Percentiles rank a stretch among this genome's conserved stretches.
Conservation (phyloP, 2,797 vertebrate genomes). For the Falco cherrug region DNA sequence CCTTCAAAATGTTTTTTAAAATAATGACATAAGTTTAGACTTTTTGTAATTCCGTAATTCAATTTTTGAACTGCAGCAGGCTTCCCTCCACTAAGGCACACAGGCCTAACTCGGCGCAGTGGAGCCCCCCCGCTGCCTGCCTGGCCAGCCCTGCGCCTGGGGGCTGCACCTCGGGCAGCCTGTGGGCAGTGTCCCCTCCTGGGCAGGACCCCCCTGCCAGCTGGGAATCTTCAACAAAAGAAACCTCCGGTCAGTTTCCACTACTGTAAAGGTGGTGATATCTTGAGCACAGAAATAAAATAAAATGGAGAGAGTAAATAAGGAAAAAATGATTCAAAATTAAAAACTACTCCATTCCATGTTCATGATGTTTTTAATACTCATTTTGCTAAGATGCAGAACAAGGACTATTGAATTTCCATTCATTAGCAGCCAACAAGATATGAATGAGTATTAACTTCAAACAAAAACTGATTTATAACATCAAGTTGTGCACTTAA, state of each 20-base stretch:
- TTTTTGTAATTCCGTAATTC: neutral
- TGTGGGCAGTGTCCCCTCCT: accelerated
- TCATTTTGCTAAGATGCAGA: constrained; percentile 75
- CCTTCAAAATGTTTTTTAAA: neutral
- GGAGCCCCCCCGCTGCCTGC: neutral
- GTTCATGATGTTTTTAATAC: constrained; percentile 77
- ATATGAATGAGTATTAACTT: constrained; percentile 75
- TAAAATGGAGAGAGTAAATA: constrained; percentile 49
- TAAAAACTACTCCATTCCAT: constrained; percentile 66
- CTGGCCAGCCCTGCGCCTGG: neutral
- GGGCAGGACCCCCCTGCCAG: neutral
- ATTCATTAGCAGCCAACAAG: constrained; percentile 74
- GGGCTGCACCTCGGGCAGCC: accelerated
- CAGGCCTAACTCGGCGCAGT: neutral
- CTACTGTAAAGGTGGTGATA: neutral
- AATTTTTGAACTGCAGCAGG: neutral
- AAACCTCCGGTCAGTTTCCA: constrained; percentile 12
- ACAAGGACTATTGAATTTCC: constrained; percentile 73
- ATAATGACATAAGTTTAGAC: neutral
- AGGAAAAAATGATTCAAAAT: constrained; percentile 35
- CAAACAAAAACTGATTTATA: constrained; percentile 71
- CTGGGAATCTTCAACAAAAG: neutral
- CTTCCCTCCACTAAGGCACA: neutral
- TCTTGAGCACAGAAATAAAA: constrained; percentile 20
- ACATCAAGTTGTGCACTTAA: constrained; percentile 71